Conservation (phyloP, 2,888 invertebrate species). For the Patella depressa region DNA sequence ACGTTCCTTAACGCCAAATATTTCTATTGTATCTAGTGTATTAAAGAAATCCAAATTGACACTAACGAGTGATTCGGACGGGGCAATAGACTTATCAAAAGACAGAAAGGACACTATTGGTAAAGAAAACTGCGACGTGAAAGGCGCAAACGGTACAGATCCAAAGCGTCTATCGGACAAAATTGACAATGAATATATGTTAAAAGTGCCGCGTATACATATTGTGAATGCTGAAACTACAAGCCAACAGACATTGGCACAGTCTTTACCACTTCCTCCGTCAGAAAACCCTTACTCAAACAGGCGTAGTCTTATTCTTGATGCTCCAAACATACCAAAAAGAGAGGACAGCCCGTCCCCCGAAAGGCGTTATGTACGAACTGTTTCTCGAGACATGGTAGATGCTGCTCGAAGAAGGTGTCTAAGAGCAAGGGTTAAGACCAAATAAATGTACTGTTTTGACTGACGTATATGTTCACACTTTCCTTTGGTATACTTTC, state of each 20-base stretch:
- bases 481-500: no score
- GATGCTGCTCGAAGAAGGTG: constrained; percentile 61
- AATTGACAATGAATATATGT: constrained; percentile 32
- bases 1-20: constrained; percentile 46
- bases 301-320: constrained; percentile 64
- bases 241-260: constrained; percentile 47
- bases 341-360: constrained; percentile 59
- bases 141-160: constrained; percentile 20
- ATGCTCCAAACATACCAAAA: constrained; percentile 64
- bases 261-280: constrained; percentile 55
- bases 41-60: constrained; percentile 44
- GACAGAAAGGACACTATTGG: constrained; percentile 37
- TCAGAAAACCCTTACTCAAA: constrained; percentile 61
- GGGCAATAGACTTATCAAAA: constrained; percentile 60
- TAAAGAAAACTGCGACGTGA: constrained; percentile 38
- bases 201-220: constrained; percentile 58
- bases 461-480: background rate
- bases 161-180: constrained; percentile 17
- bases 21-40: constrained; percentile 43
- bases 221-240: constrained; percentile 49
- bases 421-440: constrained; percentile 56
- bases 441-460: constrained; percentile 46
- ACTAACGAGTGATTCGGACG: constrained; percentile 44
- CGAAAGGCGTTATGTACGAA: constrained; percentile 59
- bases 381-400: constrained; percentile 57